These are phyloP conservation scores for Mystacornis crossleyi DNA, from an alignment of 2,113 vertebrate genomes.

Conservation along the genomic window DNA sequence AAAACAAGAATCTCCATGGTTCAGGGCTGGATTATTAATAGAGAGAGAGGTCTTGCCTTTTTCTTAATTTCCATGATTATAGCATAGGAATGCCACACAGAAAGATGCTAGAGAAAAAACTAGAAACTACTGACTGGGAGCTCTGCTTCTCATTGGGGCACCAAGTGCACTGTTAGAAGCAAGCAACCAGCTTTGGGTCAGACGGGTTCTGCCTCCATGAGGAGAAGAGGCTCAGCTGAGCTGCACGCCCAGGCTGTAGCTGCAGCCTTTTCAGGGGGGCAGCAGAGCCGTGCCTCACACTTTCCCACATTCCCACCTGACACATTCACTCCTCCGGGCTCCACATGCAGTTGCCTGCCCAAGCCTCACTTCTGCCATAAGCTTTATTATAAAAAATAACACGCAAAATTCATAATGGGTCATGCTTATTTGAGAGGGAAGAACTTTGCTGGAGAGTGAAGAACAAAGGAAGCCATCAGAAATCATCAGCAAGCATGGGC, in stretches of 20 bases:
- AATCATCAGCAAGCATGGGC: neutral
- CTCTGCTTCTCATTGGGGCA: neutral
- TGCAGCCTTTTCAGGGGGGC: neutral
- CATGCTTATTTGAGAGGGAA: neutral
- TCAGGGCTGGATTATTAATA: neutral
- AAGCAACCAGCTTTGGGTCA: neutral
- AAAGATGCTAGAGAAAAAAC: neutral
- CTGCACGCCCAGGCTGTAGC: neutral
- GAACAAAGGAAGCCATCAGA: neutral
- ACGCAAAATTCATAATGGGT: neutral
- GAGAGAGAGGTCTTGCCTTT: neutral
- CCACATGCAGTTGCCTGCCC: neutral
- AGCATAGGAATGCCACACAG: neutral
- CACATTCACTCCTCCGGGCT: neutral
- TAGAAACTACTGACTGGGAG: neutral
- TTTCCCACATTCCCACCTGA: too few species aligned
- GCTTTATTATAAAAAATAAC: neutral
- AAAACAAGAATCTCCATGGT: neutral
- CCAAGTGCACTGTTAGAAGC: neutral
- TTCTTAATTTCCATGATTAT: neutral
- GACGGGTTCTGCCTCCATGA: neutral
- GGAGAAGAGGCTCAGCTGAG: neutral
- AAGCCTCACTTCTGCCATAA: neutral
- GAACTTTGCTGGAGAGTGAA: neutral
- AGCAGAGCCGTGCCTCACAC: accelerated